Conservation (phyloP, 2,113 vertebrate species). For the Leucoraja erinaceus region DNA sequence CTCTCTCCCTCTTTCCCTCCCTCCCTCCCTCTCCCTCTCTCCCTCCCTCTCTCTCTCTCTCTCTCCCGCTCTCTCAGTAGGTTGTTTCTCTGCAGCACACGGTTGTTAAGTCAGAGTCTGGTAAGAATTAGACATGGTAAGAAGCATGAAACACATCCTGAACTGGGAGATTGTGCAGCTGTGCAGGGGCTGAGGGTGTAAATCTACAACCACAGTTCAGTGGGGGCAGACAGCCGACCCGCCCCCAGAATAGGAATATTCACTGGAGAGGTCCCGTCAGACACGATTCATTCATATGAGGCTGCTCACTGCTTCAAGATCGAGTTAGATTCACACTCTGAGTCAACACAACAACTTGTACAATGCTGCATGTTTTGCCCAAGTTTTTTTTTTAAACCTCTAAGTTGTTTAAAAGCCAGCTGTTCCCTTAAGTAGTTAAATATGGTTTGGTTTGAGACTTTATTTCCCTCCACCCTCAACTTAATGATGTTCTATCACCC, state of each 20-base stretch:
- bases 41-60: not conserved
- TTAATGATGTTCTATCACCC: not conserved
- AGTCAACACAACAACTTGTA: not conserved
- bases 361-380: not conserved
- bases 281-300: not conserved
- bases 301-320: not conserved
- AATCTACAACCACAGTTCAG: slow-evolving; percentile 20
- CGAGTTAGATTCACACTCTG: not conserved
- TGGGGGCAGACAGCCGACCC: not conserved
- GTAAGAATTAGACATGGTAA: slow-evolving; percentile 35
- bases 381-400: not conserved
- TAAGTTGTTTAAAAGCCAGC: not conserved
- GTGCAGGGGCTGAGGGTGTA: slow-evolving; percentile 35
- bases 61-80: not conserved
- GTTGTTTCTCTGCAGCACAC: slow-evolving; percentile 15
- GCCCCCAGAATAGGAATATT: not conserved
- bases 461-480: not conserved
- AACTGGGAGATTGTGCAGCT: slow-evolving; percentile 21
- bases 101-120: slow-evolving; percentile 35
- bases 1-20: not conserved
- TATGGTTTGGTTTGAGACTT: not conserved
- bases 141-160: slow-evolving; percentile 37
- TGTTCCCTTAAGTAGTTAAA: not conserved
- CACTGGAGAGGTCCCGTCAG: slow-evolving; percentile 1
- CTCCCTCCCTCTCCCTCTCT: too few relatives aligned